Evolutionary conservation across 2,888 invertebrate genomes (phyloP).

Genomic region (Dilophus febrilis): DNA sequence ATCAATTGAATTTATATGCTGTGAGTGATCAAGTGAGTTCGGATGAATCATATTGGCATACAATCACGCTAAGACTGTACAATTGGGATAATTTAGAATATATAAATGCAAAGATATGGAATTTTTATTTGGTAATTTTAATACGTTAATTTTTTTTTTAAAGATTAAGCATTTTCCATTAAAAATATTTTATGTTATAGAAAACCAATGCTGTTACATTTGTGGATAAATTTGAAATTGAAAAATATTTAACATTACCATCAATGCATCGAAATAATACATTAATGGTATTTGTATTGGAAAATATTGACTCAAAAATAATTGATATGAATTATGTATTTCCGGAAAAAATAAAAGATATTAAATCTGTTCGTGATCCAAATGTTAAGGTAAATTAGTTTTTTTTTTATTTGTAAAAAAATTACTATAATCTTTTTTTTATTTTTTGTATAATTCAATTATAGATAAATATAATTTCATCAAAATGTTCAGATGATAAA

Average conservation of each 20-base stretch:
- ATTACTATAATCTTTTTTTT: not conserved
- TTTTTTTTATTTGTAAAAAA: not conserved
- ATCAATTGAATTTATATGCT: slow-evolving; percentile 40
- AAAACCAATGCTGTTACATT: slow-evolving; percentile 17
- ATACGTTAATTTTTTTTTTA: not conserved
- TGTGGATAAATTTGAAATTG: slow-evolving; percentile 19
- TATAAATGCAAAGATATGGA: slow-evolving; percentile 20
- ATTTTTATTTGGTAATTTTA: slow-evolving; percentile 19
- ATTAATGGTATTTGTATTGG: slow-evolving; percentile 32
- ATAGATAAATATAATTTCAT: slow-evolving; percentile 20
- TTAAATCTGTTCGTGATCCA: slow-evolving; percentile 35
- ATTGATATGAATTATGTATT: slow-evolving; percentile 52
- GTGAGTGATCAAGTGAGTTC: slow-evolving; percentile 41
- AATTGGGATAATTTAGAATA: slow-evolving; percentile 37
- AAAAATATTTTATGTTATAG: slow-evolving; percentile 13
- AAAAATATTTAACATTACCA: slow-evolving; percentile 9
- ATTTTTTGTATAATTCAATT: not conserved
- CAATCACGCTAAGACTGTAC: slow-evolving; percentile 40
- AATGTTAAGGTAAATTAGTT: slow-evolving; percentile 34
- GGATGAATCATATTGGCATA: no score
- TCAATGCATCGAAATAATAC: not conserved
- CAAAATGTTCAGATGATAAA: slow-evolving; percentile 13
- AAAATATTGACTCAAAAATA: slow-evolving; percentile 24
- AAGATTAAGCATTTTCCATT: not conserved
- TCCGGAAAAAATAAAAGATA: slow-evolving; percentile 38